Evolutionary conservation across 1,140 invertebrate genomes (phyloP), one percentile per base, ranked within the genome.

Genomic region (Elymnias hypermnestra): DNA sequence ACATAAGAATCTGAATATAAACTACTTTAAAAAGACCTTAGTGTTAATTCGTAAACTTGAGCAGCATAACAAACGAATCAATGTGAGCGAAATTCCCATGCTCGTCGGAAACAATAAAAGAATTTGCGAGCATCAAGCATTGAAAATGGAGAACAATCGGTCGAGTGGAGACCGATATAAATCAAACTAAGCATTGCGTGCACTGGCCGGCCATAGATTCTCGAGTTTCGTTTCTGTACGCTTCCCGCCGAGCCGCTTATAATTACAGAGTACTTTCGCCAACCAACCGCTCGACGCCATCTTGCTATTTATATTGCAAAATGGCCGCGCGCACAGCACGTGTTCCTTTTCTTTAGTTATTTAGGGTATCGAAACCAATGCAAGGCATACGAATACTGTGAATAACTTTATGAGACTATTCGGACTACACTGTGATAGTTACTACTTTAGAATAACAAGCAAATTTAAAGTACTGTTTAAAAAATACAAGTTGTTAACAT

Each of bases 221-320:
- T 78, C 76, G 63, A 64, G 68, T 77, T 77, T 71, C 72, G 66
- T 75, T 75, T 72, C 71, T 67, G 68, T 61, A 70, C 66, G 76
- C 69, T 76, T 65, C 67, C 63, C 69, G 63, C 62, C 61, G 68
- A 61, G 58, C 62, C 63, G 67, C 65, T 72, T 74, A 77, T 83
- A 84, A 83, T 83, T 84, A 81, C 75, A 62, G 58, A 81, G 66
- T 73, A 84, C 81, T 84, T 84, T 84, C 81, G 76, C 81, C 77
- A 72, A 71, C 66, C 67, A 63, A 70, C 70, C 68, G 74, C 58
- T 54, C 69, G 75, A 71, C 77, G 76, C 81, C 81, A 84, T 84
- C 71, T 84, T 84, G 76, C 77, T 81, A 81, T 81, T 82, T 78
- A 79, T 78, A 76, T 69, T 75, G 67, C 78, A 81, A 84, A 84